Percentiles rank a stretch among this genome's conserved stretches.
phyloP scores from a whole-genome alignment of 2,113 vertebrate genomes.

The Dipodomys stephensi region DNA sequence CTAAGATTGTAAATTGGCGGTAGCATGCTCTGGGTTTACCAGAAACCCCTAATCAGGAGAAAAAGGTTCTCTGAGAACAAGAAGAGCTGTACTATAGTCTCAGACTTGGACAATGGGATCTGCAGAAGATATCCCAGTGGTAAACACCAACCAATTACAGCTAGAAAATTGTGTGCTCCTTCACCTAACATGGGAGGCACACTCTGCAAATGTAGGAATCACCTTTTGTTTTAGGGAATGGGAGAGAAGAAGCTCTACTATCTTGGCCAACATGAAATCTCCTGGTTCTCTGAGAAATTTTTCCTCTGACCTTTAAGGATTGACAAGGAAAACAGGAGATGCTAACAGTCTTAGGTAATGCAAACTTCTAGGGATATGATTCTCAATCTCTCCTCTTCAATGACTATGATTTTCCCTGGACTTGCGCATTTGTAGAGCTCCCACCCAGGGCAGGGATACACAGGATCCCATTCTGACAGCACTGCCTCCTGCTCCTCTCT shows the following conservation, averaged over 20 bases:
- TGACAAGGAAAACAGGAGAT: background rate
- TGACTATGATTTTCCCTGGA: too few relatives aligned
- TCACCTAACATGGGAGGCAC: background rate
- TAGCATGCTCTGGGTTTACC: background rate
- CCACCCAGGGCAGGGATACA: background rate
- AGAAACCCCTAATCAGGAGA: background rate
- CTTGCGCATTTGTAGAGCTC: rapidly evolving
- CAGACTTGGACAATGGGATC: rapidly evolving
- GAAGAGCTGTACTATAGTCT: background rate
- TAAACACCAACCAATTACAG: background rate
- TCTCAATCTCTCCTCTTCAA: background rate
- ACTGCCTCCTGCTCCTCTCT: rapidly evolving
- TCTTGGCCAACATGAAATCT: background rate
- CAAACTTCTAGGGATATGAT: background rate
- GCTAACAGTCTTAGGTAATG: background rate
- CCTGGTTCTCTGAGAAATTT: background rate
- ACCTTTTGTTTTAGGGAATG: background rate
- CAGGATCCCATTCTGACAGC: too few relatives aligned
- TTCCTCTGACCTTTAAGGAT: background rate
- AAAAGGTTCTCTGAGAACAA: background rate
- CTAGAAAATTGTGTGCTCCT: background rate
- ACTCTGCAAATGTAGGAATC: background rate
- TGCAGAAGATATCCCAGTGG: background rate
- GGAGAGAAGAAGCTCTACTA: background rate
- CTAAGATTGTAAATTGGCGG: background rate